Evolutionary conservation across 2,888 invertebrate genomes (phyloP).

Genomic region (Drosophila longiperda): DNA sequence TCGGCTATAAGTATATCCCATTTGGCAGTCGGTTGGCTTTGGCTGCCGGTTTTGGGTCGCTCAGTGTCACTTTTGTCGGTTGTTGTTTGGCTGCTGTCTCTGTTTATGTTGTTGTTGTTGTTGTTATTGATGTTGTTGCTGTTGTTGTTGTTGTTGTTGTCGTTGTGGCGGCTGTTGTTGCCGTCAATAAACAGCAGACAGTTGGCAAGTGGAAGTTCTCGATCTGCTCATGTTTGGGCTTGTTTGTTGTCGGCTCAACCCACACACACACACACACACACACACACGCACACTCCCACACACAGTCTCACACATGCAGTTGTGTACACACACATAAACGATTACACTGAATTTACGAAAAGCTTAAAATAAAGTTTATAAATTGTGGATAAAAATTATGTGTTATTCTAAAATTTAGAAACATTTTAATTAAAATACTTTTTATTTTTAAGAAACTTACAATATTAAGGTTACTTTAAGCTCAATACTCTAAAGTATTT

Average conservation of each 20-base stretch:
- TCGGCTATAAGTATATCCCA: conserved; percentile 64
- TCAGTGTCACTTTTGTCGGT: conserved; percentile 58
- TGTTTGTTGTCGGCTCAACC: conserved; percentile 38
- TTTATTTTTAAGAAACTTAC: too few relatives aligned
- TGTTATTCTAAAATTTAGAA: too few relatives aligned
- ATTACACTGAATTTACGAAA: neutral
- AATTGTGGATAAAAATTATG: neutral
- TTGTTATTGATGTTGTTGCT: conserved; percentile 47
- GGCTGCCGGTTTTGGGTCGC: conserved; percentile 59
- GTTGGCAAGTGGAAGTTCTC: conserved; percentile 71
- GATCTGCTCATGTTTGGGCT: conserved; percentile 50
- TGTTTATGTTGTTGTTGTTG: conserved; percentile 10
- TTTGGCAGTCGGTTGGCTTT: conserved; percentile 68
- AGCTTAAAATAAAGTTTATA: neutral
- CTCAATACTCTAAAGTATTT: neutral
- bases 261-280: conserved; percentile 25
- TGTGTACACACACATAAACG: neutral
- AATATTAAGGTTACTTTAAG: too few relatives aligned
- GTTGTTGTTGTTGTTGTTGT: conserved; percentile 24
- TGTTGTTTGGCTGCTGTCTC: conserved; percentile 29
- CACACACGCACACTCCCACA: conserved; percentile 12
- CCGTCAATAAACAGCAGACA: conserved; percentile 75
- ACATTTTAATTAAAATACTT: too few relatives aligned
- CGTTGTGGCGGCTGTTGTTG: conserved; percentile 30
- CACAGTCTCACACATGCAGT: conserved; percentile 1